Evolutionary conservation across 30 jellyfish, hydroid and myxozoan genomes (phyloP).

Genomic region (Aurelia aurita complex sp. Pacific): DNA sequence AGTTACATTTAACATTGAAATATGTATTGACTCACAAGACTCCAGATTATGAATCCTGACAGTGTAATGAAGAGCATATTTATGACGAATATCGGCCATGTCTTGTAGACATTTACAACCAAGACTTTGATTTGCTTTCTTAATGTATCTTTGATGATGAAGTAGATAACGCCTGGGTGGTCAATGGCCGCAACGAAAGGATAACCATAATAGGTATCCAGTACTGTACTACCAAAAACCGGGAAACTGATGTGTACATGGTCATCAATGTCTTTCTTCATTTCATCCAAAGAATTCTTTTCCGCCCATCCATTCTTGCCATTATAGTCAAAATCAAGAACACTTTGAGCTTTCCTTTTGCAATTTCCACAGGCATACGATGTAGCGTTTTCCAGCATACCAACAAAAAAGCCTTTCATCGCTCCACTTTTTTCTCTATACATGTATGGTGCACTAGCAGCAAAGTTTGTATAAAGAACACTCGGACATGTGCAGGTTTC

Average conservation of each 20-base stretch:
- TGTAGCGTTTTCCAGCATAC: slow-evolving; percentile 36
- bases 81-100: slow-evolving; percentile 72
- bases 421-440: slow-evolving; percentile 55
- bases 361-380: slow-evolving; percentile 54
- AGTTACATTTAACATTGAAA: too few relatives aligned
- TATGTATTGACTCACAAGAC: slow-evolving; percentile 18
- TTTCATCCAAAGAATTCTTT: slow-evolving; percentile 31
- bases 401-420: slow-evolving; percentile 48
- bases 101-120: slow-evolving; percentile 16
- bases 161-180: slow-evolving; percentile 71
- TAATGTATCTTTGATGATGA: slow-evolving; percentile 50
- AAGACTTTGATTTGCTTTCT: slow-evolving; percentile 1
- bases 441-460: slow-evolving; percentile 71
- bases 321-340: slow-evolving; percentile 30
- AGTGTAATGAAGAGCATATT: slow-evolving; percentile 34
- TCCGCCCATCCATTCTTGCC: slow-evolving; percentile 80
- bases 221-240: slow-evolving; percentile 51
- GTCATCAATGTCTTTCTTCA: slow-evolving; percentile 59
- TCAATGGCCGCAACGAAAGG: slow-evolving; percentile 55
- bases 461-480: slow-evolving; percentile 53
- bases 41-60: slow-evolving; percentile 69
- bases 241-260: slow-evolving; percentile 63
- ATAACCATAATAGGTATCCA: slow-evolving; percentile 49
- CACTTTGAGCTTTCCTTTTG: slow-evolving; percentile 20
- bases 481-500: slow-evolving; percentile 79